Conservation (phyloP, 2,113 vertebrate species). For the Lasiurus cinereus region DNA sequence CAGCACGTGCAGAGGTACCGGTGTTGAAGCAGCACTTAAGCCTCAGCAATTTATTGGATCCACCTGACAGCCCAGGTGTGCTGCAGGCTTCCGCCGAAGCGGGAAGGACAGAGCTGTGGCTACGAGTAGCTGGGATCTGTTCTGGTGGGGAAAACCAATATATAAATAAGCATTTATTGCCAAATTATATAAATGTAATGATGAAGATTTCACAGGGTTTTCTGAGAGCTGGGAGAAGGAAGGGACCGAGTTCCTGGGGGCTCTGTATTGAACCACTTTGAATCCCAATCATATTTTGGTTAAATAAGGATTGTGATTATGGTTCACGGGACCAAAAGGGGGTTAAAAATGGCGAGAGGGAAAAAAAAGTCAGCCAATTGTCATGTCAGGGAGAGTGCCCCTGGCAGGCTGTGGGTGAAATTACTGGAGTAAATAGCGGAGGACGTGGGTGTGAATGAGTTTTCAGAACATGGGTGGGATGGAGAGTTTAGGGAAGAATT, state of each 20-base stretch:
- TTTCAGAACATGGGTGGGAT: not conserved
- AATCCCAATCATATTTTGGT: not conserved
- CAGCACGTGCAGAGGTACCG: not conserved
- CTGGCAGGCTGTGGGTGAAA: not conserved
- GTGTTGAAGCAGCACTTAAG: not conserved
- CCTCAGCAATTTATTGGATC: not conserved
- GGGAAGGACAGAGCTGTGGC: not conserved
- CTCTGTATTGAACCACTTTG: not conserved
- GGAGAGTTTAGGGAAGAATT: not conserved
- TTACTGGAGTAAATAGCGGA: not conserved
- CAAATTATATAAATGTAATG: not conserved
- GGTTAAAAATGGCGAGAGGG: not conserved
- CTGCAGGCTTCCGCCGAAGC: not conserved
- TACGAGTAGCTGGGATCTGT: not conserved
- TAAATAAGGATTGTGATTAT: not conserved
- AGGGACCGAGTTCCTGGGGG: not conserved
- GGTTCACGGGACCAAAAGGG: not conserved
- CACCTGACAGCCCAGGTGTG: not conserved
- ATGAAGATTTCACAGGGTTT: not conserved
- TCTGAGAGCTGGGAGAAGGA: not conserved
- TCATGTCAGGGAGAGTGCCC: not conserved
- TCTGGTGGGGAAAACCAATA: not conserved
- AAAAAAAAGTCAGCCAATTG: not conserved
- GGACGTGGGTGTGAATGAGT: not conserved
- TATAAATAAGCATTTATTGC: not conserved